Base-by-base conservation (phyloP, 2,797 vertebrate species). In the Percopsis omiscomaycus region DNA sequence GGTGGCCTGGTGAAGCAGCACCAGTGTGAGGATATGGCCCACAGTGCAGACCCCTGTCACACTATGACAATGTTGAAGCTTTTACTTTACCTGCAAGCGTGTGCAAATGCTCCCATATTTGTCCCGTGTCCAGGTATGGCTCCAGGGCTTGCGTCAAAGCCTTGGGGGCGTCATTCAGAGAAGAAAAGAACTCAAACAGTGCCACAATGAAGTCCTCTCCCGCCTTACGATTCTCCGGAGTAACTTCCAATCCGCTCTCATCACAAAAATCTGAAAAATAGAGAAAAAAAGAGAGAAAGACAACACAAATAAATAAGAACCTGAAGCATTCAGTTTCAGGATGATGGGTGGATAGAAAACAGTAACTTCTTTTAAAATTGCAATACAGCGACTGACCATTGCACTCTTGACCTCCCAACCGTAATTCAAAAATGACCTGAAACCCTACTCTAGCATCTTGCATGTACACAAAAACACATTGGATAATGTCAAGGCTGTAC, bases 31-130 rank as follows among this genome's bases (percentile, higher is more conserved):
- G 22, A 13, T 29, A 53, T 28, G 51, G 27, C 28, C 27, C 27
- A 55, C 3, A 51, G 46, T 16, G n/a, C 45, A 53, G 59, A 73
- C n/a, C 30, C 15, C 15, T 37, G 47, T 30, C 69, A 59, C 37
- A 37, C 55, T 44, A 72, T 32, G 52, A 47, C 69, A 50, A 69
- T 1, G 6, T 62, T 59, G 58, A 73, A 78, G 54, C 22, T 22
- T 22, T 22, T 37, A 78, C 71, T 78, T 84, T 93, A 98, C 97
- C 96, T 95, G 94, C 87, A 74, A 94, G 89, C 71, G 83, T 91
- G 88, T 84, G 93, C 65, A 98, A 91, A 80, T 84, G 91, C 62
- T 94, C 91, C 96, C 96, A 98, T 59, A 96, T 73, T 12, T 91
- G 86, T 55, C 90, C 87, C 77, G 88, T 86, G 87, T 98, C 95